Conservation (phyloP, 2,888 invertebrate genomes). For the Strigamia transsilvanica region DNA sequence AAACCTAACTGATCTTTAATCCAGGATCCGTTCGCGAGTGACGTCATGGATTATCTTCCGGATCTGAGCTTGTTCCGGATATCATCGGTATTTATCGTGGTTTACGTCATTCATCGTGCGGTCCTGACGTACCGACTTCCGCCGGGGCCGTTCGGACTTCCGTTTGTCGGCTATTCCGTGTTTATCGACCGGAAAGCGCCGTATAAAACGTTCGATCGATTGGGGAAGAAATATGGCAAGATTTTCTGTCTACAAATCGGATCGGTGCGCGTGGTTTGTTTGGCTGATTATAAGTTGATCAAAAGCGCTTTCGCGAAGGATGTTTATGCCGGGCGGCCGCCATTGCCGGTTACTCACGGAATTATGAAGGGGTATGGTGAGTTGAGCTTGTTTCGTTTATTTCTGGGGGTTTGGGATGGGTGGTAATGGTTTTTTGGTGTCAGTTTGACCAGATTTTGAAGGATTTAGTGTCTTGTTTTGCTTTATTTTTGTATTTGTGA, state of each 20-base stretch:
- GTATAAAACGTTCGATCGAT: slow-evolving; percentile 19
- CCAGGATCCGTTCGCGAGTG: neutral
- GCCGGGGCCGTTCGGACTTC: slow-evolving; percentile 23
- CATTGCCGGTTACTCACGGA: slow-evolving; percentile 80
- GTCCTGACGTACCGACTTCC: slow-evolving; percentile 1
- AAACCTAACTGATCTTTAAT: neutral
- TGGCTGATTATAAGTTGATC: slow-evolving; percentile 78
- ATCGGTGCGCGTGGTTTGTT: slow-evolving; percentile 76
- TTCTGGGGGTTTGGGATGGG: too few species aligned
- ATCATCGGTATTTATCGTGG: neutral
- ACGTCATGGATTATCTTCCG: neutral
- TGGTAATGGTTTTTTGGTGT: too few species aligned
- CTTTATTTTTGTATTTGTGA: too few species aligned
- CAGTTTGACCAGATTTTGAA: too few species aligned
- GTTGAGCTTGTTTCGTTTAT: neutral
- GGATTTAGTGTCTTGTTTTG: too few species aligned
- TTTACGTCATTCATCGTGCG: neutral
- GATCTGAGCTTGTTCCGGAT: neutral
- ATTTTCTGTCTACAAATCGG: slow-evolving; percentile 81
- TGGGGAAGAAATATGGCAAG: neutral
- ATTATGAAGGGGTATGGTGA: slow-evolving; percentile 86
- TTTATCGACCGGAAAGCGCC: slow-evolving; percentile 32
- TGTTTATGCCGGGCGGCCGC: slow-evolving; percentile 78
- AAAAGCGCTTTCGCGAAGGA: slow-evolving; percentile 78
- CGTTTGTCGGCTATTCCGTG: neutral